phyloP scores from a whole-genome alignment of 2,797 vertebrate genomes.

The Gallinago stenura region DNA sequence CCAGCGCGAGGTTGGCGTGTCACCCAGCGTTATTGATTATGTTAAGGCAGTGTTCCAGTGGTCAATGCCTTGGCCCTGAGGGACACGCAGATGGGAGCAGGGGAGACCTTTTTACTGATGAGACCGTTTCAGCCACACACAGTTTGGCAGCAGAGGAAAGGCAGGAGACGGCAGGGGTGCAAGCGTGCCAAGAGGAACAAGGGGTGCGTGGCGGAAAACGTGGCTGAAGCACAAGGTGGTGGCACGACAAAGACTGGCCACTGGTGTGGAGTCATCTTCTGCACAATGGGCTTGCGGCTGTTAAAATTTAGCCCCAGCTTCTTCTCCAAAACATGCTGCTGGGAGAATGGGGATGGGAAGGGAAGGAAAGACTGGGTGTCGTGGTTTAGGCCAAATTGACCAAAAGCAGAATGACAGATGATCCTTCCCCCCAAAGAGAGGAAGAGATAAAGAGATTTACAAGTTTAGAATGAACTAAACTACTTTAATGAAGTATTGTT shows the following conservation, averaged over 20 bases:
- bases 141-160: not conserved
- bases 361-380: not conserved
- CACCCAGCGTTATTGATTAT: not conserved
- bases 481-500: too few species aligned
- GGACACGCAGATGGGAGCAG: not conserved
- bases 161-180: not conserved
- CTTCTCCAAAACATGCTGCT: not conserved
- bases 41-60: constrained; percentile 65
- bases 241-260: not conserved
- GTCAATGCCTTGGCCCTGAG: constrained; percentile 24
- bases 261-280: not conserved
- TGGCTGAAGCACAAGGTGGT: accelerated
- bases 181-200: not conserved
- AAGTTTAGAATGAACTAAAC: too few species aligned
- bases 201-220: not conserved
- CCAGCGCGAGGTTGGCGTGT: not conserved
- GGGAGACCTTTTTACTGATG: not conserved
- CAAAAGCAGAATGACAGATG: too few species aligned
- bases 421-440: too few species aligned
- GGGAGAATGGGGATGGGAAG: not conserved
- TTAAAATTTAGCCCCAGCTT: not conserved
- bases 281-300: not conserved
- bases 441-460: too few species aligned
- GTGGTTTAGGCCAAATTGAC: too few species aligned
- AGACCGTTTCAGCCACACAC: not conserved